Conservation (phyloP, 2,888 invertebrate genomes). For the Protonemura montana region DNA sequence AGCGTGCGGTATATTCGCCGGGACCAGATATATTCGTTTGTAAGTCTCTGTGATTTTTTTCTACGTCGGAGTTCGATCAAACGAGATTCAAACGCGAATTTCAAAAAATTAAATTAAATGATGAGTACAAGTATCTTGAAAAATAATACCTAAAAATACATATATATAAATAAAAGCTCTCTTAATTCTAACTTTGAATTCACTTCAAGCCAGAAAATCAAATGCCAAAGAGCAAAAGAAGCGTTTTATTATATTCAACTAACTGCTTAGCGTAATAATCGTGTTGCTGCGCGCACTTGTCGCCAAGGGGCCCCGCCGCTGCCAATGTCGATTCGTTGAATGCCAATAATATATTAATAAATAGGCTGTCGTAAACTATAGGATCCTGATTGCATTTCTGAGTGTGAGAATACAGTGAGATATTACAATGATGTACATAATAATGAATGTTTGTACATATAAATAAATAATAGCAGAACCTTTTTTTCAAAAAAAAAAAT, state of each 20-base stretch:
- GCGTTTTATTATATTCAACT: slow-evolving; percentile 16
- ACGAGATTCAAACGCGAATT: slow-evolving; percentile 23
- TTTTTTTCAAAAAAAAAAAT: slow-evolving; percentile 1
- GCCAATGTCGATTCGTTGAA: slow-evolving; percentile 38
- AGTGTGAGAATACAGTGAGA: slow-evolving; percentile 47
- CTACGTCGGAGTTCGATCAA: slow-evolving; percentile 27
- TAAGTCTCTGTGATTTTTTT: slow-evolving; percentile 23
- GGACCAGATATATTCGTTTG: slow-evolving; percentile 32
- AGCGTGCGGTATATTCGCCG: slow-evolving; percentile 24
- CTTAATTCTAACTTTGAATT: slow-evolving; percentile 9
- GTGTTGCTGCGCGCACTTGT: neutral
- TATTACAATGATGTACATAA: slow-evolving; percentile 58
- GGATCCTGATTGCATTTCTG: slow-evolving; percentile 39
- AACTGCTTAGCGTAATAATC: slow-evolving; percentile 7
- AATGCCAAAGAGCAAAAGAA: slow-evolving; percentile 42
- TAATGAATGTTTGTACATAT: slow-evolving; percentile 65
- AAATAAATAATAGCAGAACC: slow-evolving; percentile 40
- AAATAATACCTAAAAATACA: neutral
- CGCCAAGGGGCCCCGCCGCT: neutral
- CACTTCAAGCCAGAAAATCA: slow-evolving; percentile 32
- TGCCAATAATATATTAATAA: slow-evolving; percentile 49
- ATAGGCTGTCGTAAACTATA: slow-evolving; percentile 46
- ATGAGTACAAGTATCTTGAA: slow-evolving; percentile 49
- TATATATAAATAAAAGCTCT: slow-evolving; percentile 13
- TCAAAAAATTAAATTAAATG: slow-evolving; percentile 24